Conservation (phyloP, 2,797 vertebrate genomes). For the Ctenopoma multispine region DNA sequence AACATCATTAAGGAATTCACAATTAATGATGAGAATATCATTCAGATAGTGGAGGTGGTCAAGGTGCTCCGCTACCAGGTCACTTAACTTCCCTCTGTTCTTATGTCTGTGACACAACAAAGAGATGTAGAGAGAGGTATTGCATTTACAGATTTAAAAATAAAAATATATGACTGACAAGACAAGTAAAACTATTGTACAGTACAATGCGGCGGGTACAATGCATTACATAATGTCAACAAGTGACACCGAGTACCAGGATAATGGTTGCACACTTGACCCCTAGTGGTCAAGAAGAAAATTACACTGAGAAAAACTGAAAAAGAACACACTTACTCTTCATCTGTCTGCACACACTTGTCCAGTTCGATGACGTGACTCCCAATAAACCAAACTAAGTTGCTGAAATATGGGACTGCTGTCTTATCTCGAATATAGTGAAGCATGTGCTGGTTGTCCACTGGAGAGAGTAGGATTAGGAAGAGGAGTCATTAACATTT, state of each 20-base stretch:
- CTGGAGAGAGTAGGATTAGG: conserved; percentile 74
- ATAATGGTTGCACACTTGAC: conserved; percentile 43
- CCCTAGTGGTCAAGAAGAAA: conserved; percentile 56
- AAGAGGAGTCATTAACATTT: conserved; percentile 30
- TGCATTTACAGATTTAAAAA: background rate
- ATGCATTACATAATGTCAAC: background rate
- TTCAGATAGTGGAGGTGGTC: conserved; percentile 99
- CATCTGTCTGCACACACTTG: conserved; percentile 97
- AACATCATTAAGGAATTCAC: conserved; percentile 97
- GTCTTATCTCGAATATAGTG: conserved; percentile 99
- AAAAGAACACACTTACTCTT: conserved; percentile 89
- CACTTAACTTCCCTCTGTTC: conserved; percentile 94
- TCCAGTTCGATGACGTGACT: conserved; percentile 98
- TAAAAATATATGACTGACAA: background rate
- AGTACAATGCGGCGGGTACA: background rate
- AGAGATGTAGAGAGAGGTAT: background rate
- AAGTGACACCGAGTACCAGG: background rate
- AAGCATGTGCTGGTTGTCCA: conserved; percentile 99
- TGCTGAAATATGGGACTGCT: conserved; percentile 98
- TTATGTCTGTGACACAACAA: conserved; percentile 86
- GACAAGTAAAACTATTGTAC: background rate
- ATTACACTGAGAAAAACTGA: background rate
- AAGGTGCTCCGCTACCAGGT: conserved; percentile 97
- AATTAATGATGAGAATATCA: conserved; percentile 98
- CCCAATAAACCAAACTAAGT: conserved; percentile 99